Conservation (phyloP, 2,888 invertebrate genomes). For the Acronicta alni region DNA sequence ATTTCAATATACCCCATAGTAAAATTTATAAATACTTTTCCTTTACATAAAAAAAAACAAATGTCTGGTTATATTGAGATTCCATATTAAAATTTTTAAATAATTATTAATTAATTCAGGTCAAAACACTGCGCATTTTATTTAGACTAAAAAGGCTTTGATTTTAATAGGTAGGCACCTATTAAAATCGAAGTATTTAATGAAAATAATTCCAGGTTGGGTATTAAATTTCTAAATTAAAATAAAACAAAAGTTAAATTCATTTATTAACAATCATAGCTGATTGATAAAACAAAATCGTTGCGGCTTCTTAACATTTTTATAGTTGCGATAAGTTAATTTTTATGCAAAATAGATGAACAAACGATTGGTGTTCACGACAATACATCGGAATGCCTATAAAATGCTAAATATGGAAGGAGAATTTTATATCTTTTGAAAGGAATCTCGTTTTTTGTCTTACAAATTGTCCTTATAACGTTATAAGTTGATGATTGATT, state of each 20-base stretch:
- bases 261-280: constrained; percentile 35
- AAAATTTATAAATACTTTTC: no score
- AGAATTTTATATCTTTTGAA: constrained; percentile 11
- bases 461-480: no score
- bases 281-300: constrained; percentile 50
- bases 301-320: constrained; percentile 52
- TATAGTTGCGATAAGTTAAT: constrained; percentile 39
- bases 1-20: no score
- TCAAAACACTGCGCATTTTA: no score
- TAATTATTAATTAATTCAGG: no score
- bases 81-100: no score
- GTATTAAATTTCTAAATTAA: constrained; percentile 44
- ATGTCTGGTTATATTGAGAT: no score
- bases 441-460: background rate
- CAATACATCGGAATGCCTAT: constrained; percentile 51
- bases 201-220: constrained; percentile 8
- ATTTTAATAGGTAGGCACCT: no score
- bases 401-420: constrained; percentile 42
- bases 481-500: no score
- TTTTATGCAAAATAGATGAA: constrained; percentile 46
- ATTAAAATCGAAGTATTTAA: background rate
- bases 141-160: no score
- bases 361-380: constrained; percentile 25
- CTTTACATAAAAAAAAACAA: no score
- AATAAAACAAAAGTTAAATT: constrained; percentile 38